phyloP scores from a whole-genome alignment of 2,797 vertebrate species.

The Saxicola maurus region DNA sequence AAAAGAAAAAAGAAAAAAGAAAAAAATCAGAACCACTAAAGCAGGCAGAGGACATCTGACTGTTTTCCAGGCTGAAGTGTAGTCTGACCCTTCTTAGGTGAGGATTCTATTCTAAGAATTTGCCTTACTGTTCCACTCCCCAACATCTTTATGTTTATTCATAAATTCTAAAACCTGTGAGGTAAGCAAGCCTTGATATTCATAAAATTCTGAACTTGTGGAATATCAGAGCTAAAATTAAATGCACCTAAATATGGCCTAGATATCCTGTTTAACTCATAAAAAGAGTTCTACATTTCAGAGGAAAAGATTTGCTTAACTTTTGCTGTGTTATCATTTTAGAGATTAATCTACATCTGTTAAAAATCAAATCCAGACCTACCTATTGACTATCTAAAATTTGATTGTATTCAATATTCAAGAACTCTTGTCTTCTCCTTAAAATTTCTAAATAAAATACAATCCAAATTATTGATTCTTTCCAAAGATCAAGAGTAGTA shows the following conservation, averaged over 20 bases:
- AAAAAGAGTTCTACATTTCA: not conserved
- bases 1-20: too few relatives aligned
- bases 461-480: not conserved
- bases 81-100: not conserved
- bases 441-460: not conserved
- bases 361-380: not conserved
- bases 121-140: not conserved
- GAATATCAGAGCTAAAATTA: not conserved
- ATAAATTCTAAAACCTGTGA: not conserved
- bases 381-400: not conserved
- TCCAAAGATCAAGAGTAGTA: not conserved
- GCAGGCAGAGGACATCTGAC: not conserved
- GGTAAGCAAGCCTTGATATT: not conserved
- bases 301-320: not conserved
- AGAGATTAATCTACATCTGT: accelerated
- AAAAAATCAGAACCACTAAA: not conserved
- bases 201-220: not conserved
- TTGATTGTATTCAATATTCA: not conserved
- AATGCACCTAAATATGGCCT: not conserved
- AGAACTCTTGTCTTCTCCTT: not conserved
- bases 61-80: not conserved
- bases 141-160: not conserved
- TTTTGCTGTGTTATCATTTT: not conserved
- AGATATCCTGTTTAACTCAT: not conserved
- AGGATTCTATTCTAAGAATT: not conserved